Conservation (phyloP, 2,113 vertebrate species). For the pig (Sus scrofa) region T2T-Sscrofa CM000814.6:67595501-67596000, state of each 20-base stretch:
- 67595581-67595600: not conserved
- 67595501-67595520: accelerated
- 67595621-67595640: not conserved
- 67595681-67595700: not conserved
- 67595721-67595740: not conserved
- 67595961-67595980: slow-evolving; percentile 75
- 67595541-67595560: not conserved
- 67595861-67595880: slow-evolving; percentile 69
- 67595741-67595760: not conserved
- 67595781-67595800: slow-evolving; percentile 25
- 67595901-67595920: slow-evolving; percentile 82
- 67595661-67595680: not conserved
- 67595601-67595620: not conserved
- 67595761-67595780: slow-evolving; percentile 69
- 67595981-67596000: slow-evolving; percentile 87
- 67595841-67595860: slow-evolving; percentile 68
- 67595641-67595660: not conserved
- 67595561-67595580: not conserved
- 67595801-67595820: not conserved
- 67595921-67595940: slow-evolving; percentile 79
- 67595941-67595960: slow-evolving; percentile 87
- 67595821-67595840: slow-evolving; percentile 23
- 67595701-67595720: not conserved
- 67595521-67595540: not conserved
- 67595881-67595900: slow-evolving; percentile 52